A percentile compares a stretch with the other conserved stretches of the same genome.
phyloP scores from a whole-genome alignment of 2,113 vertebrate genomes.

The Irena cyanogastra region DNA sequence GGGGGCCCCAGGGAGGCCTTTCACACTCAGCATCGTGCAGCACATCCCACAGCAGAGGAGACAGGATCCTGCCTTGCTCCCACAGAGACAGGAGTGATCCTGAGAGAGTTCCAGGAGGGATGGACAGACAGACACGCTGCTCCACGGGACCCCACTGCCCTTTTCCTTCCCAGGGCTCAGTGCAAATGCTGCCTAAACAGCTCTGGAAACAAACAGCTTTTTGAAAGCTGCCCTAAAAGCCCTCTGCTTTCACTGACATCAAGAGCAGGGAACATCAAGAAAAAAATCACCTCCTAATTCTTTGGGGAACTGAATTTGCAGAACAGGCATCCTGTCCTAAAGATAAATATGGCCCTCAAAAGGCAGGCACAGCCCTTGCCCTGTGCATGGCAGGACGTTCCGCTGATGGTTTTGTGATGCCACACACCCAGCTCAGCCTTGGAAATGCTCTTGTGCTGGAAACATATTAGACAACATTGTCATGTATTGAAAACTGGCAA shows the following conservation, averaged over 20 bases:
- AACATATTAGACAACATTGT: background rate
- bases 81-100: background rate
- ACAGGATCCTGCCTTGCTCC: background rate
- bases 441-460: background rate
- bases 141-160: rapidly evolving
- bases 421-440: background rate
- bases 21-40: background rate
- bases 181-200: background rate
- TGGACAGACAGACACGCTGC: background rate
- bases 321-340: background rate
- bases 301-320: background rate
- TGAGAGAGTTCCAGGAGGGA: background rate
- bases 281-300: background rate
- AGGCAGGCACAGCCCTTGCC: background rate
- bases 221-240: background rate
- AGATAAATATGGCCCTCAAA: background rate
- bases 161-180: background rate
- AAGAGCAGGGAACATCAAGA: background rate
- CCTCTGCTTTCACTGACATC: background rate
- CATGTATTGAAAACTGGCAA: background rate
- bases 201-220: background rate
- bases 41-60: background rate
- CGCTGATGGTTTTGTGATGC: background rate
- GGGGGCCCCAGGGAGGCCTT: too few species aligned
- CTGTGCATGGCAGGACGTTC: rapidly evolving